Conservation (phyloP, 2,113 vertebrate species). For the Brachypodius melanocephalos region DNA sequence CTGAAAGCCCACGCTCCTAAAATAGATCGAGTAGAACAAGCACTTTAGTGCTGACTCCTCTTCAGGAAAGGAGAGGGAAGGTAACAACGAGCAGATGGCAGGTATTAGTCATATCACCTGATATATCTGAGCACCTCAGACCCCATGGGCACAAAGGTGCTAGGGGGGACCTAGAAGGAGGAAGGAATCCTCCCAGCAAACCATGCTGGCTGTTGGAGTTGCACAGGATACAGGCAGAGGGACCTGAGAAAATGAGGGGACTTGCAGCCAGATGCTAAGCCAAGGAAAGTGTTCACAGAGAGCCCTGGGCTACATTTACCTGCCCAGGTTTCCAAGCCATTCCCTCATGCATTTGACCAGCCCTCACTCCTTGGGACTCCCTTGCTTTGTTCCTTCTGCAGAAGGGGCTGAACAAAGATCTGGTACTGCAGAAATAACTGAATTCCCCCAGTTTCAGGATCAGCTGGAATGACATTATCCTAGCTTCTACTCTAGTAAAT, state of each 20-base stretch:
- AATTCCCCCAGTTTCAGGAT: background rate
- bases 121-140: background rate
- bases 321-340: background rate
- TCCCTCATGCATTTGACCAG: background rate
- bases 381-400: background rate
- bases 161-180: background rate
- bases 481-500: background rate
- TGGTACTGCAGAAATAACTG: background rate
- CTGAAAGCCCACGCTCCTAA: constrained; percentile 20
- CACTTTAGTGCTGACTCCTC: background rate
- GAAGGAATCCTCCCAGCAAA: background rate
- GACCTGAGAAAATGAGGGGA: background rate
- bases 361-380: background rate
- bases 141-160: background rate
- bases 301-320: background rate
- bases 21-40: background rate
- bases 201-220: background rate
- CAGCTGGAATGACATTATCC: background rate
- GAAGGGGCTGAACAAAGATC: background rate
- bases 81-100: constrained; percentile 28
- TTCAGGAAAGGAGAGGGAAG: constrained; percentile 18
- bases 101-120: constrained; percentile 34
- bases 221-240: background rate
- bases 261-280: background rate
- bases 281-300: background rate